Base-by-base conservation (phyloP, 2,888 invertebrate species). In the Scaptomyza flava region DNA sequence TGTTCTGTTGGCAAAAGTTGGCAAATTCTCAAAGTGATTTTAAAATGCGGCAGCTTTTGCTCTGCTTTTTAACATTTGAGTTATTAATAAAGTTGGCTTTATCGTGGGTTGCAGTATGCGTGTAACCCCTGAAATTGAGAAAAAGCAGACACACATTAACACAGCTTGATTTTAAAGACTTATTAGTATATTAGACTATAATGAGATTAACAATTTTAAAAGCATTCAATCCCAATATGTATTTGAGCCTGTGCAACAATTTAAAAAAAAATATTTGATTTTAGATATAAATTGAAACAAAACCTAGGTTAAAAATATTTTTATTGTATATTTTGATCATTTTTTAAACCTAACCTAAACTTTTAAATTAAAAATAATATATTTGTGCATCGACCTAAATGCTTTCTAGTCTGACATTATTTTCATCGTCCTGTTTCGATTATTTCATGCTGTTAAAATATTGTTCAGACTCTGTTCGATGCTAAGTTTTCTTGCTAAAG, bases 21-120 rank as follows among this genome's bases (percentile, higher is more conserved):
- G 17, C 46, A n/a, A 54, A 54, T 60, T 52, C 43, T 81, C 68
- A 77, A 81, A 87, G 87, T 84, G 87, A 84, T 78, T 83, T 81
- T 72, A 76, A 72, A 72, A 72, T 59, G 53, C 66, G 58, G 51
- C 59, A 63, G 65, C 68, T 54, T 72, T 72, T 53, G 42, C 48
- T 23, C 48, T 38, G 43, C 48, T 38, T 65, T 60, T 58, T n/a
- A 27, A 14, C n/a, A 33, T 65, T 68, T 77, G 83, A 86, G 54
- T 83, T 86, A 81, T 86, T 83, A 68, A 52, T 61, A 77, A 83
- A 86, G 72, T 81, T 79, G 47, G 17, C 23, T 36, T 41, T 51
- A 30, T 46, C 23, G 23, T 23, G 12, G 31, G 23, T 12, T 38
- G 14, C 7, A 31, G 9, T 9, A 9, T 63, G 33, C 33, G 14